Conservation (phyloP, 2,888 invertebrate species). For the Odiellus spinosus region DNA sequence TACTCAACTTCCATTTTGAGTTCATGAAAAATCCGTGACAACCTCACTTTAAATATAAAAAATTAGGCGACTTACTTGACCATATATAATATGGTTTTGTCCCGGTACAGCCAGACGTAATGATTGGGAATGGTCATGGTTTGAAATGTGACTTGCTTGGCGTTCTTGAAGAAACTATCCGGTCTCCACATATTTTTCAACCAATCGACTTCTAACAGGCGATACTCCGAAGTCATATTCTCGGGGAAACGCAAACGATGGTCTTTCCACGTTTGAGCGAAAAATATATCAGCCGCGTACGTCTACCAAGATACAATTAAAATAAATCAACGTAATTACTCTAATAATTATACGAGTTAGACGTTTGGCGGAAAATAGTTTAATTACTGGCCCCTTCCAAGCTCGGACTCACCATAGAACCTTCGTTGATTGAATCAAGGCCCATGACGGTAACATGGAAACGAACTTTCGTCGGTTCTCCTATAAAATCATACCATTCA, state of each 20-base stretch:
- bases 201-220: constrained; percentile 22
- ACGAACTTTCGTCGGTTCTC: constrained; percentile 73
- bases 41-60: too few relatives aligned
- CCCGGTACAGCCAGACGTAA: constrained; percentile 77
- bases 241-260: constrained; percentile 70
- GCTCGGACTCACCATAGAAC: constrained; percentile 57
- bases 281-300: constrained; percentile 79
- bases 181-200: constrained; percentile 18
- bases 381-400: neutral
- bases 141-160: constrained; percentile 77
- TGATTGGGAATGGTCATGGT: constrained; percentile 91
- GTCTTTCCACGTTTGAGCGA: constrained; percentile 84
- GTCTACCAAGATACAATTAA: constrained; percentile 42
- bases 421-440: constrained; percentile 82
- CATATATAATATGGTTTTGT: constrained; percentile 81
- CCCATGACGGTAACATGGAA: constrained; percentile 81
- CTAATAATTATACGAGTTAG: neutral
- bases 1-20: too few relatives aligned
- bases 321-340: neutral
- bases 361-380: neutral
- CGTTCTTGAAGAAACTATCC: constrained; percentile 19
- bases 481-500: constrained; percentile 30
- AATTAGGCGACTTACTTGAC: constrained; percentile 46
- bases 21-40: too few relatives aligned
- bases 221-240: constrained; percentile 63